A percentile compares a stretch with the other conserved stretches of the same genome.
These are phyloP conservation scores for Emydura subglobosa DNA, from an alignment of 2,113 vertebrate species.

Conservation along the genomic window DNA sequence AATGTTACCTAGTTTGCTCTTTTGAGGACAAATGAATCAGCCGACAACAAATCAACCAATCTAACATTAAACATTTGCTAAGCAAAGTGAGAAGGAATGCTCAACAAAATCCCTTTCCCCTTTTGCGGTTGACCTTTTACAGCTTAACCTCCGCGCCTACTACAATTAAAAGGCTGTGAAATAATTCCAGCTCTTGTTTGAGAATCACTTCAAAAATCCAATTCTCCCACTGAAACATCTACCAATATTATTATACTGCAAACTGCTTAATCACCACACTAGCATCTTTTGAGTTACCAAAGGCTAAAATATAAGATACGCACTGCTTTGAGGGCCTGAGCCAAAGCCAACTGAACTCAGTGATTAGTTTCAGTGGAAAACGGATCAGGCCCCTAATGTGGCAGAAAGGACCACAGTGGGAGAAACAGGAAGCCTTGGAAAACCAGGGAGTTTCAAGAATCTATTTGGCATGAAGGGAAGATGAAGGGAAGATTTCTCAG, in stretches of 20 bases:
- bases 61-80: background rate
- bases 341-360: no score
- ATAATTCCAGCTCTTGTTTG: no score
- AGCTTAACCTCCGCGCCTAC: background rate
- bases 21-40: no score
- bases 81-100: background rate
- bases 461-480: no score
- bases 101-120: background rate
- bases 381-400: background rate
- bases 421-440: background rate
- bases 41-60: background rate
- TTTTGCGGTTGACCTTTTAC: background rate
- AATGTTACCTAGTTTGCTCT: background rate
- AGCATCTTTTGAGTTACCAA: background rate
- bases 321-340: background rate
- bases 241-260: background rate
- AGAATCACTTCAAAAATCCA: no score
- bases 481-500: no score
- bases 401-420: background rate
- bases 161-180: no score
- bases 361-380: background rate
- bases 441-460: rapidly evolving
- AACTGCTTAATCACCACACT: background rate
- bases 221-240: no score
- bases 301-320: background rate